Base-by-base conservation (phyloP, 2,888 invertebrate species). In the Drosophila emarginata region DNA sequence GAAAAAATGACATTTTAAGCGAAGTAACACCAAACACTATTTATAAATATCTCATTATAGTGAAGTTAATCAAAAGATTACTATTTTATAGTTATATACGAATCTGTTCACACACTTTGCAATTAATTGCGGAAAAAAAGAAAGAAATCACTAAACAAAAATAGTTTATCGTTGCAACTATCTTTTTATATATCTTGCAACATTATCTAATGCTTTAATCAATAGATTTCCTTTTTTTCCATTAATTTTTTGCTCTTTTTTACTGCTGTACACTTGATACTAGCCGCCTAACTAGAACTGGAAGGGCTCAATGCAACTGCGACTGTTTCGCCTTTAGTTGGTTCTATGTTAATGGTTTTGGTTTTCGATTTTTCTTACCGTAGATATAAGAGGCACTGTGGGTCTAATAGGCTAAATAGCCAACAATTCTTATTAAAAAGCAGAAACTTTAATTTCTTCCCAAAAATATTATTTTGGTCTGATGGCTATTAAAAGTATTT, bases 191-290 rank as follows among this genome's bases (percentile, higher is more conserved):
- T 28, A 15, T 15, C 9, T 52, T 53, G 15, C 2, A 36, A 36
- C 36, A 54, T 12, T 36, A 28, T 36, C 54, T 36, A 36, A 18
- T 36, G 18, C 18, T 54, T 36, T 12, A 18, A 54, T 54, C 54
- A 36, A 54, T 54, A 15, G 32, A 54, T 3, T 32, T 32, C 21
- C 3, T 12, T 15, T 18, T 45, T 11, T 45, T 45, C 18, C 11
- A 21, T 14, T 14, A 52, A 52, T 28, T 28, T 52, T n/a, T n/a
- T 28, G 12, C n/a, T 18, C 18, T 69, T 74, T 64, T 65, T 62
- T 71, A 28, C 21, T 68, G 80, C 76, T 68, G 68, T 50, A 57
- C 80, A 79, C 76, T 68, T 76, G 74, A 76, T 62, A 74, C 18
- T 65, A 78, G 64, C 67, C 61, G 11, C 64, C 67, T 67, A 78